A percentile compares a stretch with the other conserved stretches of the same genome.
These are phyloP conservation scores for Himalopsyche kuldschensis DNA, from an alignment of 2,888 invertebrate species.

Conservation along the genomic window DNA sequence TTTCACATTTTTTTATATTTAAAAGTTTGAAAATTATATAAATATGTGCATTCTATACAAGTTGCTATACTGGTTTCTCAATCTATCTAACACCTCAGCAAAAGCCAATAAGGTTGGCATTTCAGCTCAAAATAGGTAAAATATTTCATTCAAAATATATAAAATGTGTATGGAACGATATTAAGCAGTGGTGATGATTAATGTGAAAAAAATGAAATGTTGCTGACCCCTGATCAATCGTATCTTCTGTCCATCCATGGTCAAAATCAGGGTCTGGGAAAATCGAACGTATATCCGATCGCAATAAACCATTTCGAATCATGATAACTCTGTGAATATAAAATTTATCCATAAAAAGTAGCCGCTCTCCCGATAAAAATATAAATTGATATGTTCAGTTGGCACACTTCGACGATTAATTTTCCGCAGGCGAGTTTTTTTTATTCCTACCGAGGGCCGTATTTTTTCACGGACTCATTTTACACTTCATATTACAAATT, in stretches of 20 bases:
- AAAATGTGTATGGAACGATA: too few relatives aligned
- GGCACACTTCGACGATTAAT: neutral
- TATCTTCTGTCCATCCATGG: neutral
- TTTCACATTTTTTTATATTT: too few relatives aligned
- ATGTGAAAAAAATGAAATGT: neutral
- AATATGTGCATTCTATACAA: too few relatives aligned
- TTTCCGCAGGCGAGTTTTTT: neutral
- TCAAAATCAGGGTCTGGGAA: neutral
- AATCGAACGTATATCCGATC: neutral
- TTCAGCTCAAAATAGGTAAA: too few relatives aligned
- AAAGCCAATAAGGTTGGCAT: too few relatives aligned
- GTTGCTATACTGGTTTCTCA: too few relatives aligned
- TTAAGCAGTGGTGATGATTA: too few relatives aligned
- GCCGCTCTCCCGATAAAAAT: neutral
- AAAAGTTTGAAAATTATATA: too few relatives aligned
- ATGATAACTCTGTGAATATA: neutral
- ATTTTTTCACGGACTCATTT: neutral
- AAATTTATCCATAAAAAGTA: neutral
- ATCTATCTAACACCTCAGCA: too few relatives aligned
- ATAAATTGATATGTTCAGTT: neutral
- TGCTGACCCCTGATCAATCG: neutral
- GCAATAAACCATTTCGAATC: neutral
- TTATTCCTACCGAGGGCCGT: neutral
- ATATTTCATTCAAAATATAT: too few relatives aligned
- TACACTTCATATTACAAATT: neutral